Base-by-base conservation (phyloP, 2,888 invertebrate species). In the Limenitis camilla region DNA sequence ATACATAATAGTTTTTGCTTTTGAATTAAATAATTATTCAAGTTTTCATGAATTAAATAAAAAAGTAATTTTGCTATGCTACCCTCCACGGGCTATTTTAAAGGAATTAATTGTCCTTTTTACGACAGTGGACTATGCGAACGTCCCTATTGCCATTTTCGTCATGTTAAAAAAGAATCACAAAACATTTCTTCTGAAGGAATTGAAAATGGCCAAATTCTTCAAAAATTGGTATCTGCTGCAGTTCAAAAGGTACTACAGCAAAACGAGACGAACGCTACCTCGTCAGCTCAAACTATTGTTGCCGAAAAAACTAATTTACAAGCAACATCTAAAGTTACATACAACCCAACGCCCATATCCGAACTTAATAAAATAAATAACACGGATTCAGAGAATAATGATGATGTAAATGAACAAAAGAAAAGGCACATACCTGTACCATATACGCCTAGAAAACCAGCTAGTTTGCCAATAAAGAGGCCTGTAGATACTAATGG, bases 111-210 rank as follows among this genome's bases (percentile, higher is more conserved):
- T 66, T 97, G 97, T 77, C 96, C 97, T 28, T 96, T 93, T 84
- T 95, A 91, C 76, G 91, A 93, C 68, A 91, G 89, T 72, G 93
- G 92, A 57, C 83, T 91, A 46, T 97, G 97, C 82, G 93, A 93
- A 64, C 89, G 97, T 68, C 96, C 96, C 27, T 96, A 96, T 81
- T 97, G 97, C 84, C 96, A 97, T 84, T 97, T 94, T 79, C 92
- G 94, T 71, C 97, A 97, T 81, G 89, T 91, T 62, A 93, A 91
- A 70, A 93, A 91, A 87, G 94, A 94, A 88, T 67, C 70, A 56
- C 76, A 76, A 58, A 81, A 76, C 61, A 71, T 78, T 53, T 57
- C 68, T 55, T 77, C 77, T 58, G 80, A 84, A 52, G 79, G 80
- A 40, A 71, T 88, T 56, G 81, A 88, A 65, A 81, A 82, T 78